A percentile compares a stretch with the other conserved stretches of the same genome.
Evolutionary conservation across 2,113 vertebrate genomes (phyloP).

Genomic region (Beaufortia kweichowensis): DNA sequence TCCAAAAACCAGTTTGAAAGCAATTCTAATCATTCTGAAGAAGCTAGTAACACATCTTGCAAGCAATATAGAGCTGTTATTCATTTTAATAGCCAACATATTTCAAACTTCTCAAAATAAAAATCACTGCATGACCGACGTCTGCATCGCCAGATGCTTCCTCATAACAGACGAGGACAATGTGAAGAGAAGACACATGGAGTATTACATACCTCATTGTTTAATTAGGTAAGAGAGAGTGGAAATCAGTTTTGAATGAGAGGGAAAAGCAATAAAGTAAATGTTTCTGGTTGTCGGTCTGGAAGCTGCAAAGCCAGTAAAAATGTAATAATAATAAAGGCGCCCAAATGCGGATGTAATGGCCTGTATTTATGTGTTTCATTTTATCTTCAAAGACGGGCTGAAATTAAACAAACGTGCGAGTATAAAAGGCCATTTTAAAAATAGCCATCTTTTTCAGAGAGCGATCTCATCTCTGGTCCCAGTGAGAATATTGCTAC

Average conservation of each 20-base stretch:
- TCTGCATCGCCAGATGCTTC: slow-evolving; percentile 24
- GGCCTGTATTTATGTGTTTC: slow-evolving; percentile 72
- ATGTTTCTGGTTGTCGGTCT: slow-evolving; percentile 56
- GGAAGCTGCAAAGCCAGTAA: slow-evolving; percentile 59
- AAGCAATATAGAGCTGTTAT: too few species aligned
- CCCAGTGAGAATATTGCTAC: slow-evolving; percentile 58
- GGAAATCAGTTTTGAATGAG: slow-evolving; percentile 33
- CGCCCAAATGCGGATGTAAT: slow-evolving; percentile 59
- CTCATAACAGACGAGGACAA: slow-evolving; percentile 32
- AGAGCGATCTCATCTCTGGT: slow-evolving; percentile 37
- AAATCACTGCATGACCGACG: slow-evolving; percentile 24
- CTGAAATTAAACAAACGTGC: slow-evolving; percentile 70
- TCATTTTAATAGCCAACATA: not conserved
- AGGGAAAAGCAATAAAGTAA: slow-evolving; percentile 59
- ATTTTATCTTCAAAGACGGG: slow-evolving; percentile 69
- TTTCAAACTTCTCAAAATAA: slow-evolving; percentile 24
- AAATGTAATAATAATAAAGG: slow-evolving; percentile 63
- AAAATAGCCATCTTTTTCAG: slow-evolving; percentile 51
- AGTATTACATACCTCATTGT: slow-evolving; percentile 40
- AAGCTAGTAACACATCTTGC: too few species aligned
- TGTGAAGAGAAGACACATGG: slow-evolving; percentile 18
- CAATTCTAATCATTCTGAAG: too few species aligned
- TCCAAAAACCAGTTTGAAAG: too few species aligned
- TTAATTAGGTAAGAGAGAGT: slow-evolving; percentile 49
- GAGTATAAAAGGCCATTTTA: slow-evolving; percentile 58